Conservation (phyloP, 1,140 invertebrate species). For the Oncopodura yosiiana region DNA sequence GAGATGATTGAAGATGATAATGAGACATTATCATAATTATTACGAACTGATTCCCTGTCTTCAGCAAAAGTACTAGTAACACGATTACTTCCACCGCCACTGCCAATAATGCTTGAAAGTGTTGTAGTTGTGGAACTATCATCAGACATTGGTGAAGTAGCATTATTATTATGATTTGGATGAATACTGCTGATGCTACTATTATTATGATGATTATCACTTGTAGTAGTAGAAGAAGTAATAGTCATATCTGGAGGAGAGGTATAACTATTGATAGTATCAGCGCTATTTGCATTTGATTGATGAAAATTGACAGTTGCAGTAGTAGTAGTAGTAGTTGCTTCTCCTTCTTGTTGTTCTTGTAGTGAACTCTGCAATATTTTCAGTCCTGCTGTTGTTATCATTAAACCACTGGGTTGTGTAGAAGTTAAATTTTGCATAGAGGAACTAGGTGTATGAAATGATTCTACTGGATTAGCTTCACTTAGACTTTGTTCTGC, state of each 20-base stretch:
- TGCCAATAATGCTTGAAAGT: background rate
- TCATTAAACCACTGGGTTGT: too few species aligned
- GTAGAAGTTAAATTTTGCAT: slow-evolving; percentile 15
- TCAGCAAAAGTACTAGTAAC: background rate
- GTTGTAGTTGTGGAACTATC: background rate
- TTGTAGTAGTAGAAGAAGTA: background rate
- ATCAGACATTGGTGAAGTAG: background rate
- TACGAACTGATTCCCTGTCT: background rate
- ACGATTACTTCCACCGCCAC: background rate
- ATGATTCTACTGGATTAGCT: slow-evolving; percentile 6
- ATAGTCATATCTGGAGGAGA: background rate
- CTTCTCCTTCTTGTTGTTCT: too few species aligned
- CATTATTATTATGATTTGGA: background rate
- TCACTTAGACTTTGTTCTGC: too few species aligned
- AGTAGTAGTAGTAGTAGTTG: too few species aligned
- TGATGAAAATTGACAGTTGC: too few species aligned
- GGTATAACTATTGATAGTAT: background rate
- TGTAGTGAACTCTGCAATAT: too few species aligned
- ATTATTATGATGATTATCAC: background rate
- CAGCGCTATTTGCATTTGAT: background rate
- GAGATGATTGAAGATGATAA: background rate
- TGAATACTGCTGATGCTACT: background rate
- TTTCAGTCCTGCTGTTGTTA: too few species aligned
- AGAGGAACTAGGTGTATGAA: slow-evolving; percentile 25
- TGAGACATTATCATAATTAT: background rate